These are phyloP conservation scores for Odobenus rosmarus DNA, from an alignment of 2,113 vertebrate species.

Conservation along the genomic window DNA sequence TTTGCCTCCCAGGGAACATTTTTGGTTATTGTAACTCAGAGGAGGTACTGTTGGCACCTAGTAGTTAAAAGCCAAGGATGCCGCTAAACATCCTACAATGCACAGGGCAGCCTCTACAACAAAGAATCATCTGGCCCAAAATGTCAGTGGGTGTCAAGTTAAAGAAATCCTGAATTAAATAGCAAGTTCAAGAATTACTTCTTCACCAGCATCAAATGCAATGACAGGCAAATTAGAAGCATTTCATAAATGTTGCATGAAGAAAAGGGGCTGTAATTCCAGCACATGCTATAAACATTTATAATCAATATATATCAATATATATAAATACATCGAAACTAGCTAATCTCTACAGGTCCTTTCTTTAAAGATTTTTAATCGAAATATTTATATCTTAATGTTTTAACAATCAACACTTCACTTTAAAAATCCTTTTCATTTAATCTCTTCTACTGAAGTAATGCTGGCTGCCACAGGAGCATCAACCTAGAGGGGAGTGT, in stretches of 20 bases:
- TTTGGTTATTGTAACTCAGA: neutral
- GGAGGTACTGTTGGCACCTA: neutral
- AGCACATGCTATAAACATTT: constrained; percentile 27
- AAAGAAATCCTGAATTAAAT: neutral
- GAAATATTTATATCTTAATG: constrained; percentile 47
- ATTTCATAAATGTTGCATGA: constrained; percentile 30
- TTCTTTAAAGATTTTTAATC: neutral
- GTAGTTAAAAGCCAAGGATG: neutral
- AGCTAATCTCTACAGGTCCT: neutral
- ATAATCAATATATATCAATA: neutral
- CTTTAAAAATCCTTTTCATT: constrained; percentile 69
- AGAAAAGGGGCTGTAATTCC: neutral
- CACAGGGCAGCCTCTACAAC: neutral
- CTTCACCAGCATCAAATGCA: constrained; percentile 14
- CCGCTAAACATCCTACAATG: neutral
- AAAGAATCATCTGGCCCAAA: neutral
- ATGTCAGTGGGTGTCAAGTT: neutral
- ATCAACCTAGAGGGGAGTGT: neutral
- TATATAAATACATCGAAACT: neutral
- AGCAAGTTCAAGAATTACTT: neutral
- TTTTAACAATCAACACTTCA: constrained; percentile 82
- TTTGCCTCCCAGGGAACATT: neutral
- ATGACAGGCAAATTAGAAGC: neutral
- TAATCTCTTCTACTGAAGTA: constrained; percentile 73
- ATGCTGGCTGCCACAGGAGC: neutral